phyloP scores from a whole-genome alignment of 2,113 vertebrate species.

The Halichoerus grypus region DNA sequence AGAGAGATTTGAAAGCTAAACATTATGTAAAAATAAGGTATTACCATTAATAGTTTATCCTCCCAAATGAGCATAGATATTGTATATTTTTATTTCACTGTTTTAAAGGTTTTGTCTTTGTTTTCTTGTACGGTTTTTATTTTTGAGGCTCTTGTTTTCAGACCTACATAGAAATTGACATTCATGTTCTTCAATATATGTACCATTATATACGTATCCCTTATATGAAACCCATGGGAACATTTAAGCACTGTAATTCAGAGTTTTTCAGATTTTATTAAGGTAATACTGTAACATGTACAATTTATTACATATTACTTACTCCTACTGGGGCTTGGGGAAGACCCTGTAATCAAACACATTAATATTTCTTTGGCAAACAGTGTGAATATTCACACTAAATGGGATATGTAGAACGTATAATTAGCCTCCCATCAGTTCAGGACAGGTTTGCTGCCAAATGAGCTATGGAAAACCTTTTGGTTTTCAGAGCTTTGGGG shows the following conservation, averaged over 20 bases:
- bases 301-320: slow-evolving; percentile 64
- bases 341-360: slow-evolving; percentile 73
- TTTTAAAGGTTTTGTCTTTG: not conserved
- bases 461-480: slow-evolving; percentile 56
- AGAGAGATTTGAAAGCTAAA: slow-evolving; percentile 1
- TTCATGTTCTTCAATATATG: slow-evolving; percentile 59
- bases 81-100: slow-evolving; percentile 35
- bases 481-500: slow-evolving; percentile 47
- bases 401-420: slow-evolving; percentile 52
- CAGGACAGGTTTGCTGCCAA: slow-evolving; percentile 60
- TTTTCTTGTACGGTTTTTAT: not conserved
- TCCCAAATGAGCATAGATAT: not conserved
- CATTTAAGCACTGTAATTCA: slow-evolving; percentile 47
- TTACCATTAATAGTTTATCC: slow-evolving; percentile 5
- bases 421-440: slow-evolving; percentile 73
- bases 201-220: slow-evolving; percentile 44
- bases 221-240: slow-evolving; percentile 46
- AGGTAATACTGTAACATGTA: slow-evolving; percentile 43
- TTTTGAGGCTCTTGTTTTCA: slow-evolving; percentile 62
- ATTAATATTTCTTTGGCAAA: slow-evolving; percentile 76
- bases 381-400: slow-evolving; percentile 54
- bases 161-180: slow-evolving; percentile 41
- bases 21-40: slow-evolving; percentile 28
- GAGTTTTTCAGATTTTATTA: slow-evolving; percentile 72
- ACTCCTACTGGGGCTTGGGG: slow-evolving; percentile 38